Base-by-base conservation (phyloP, 2,797 vertebrate genomes). In the Gastrophryne carolinensis region DNA sequence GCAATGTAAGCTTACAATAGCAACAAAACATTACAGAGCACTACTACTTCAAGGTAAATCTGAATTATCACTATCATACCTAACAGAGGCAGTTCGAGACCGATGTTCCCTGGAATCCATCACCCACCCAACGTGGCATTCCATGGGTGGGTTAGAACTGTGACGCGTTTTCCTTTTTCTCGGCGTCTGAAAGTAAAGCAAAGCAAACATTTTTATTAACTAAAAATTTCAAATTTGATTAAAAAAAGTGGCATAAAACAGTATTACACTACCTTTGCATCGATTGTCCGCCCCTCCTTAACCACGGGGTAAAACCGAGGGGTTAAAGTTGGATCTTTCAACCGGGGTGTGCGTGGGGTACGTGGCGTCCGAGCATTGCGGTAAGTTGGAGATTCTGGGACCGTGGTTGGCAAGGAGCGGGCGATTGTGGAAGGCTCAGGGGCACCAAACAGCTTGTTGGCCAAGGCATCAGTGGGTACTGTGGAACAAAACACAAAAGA, bases 71-170 rank as follows among this genome's bases (percentile, higher is more conserved):
- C n/a, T 39, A 2, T 0, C 0, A 37, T 82, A 99, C 97, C 97
- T 98, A 87, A 98, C 95, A 0, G 98, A 98, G 65, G 97, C 94
- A 0, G 97, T 98, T 23, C 97, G 90, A 17, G 97, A 97, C 49
- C 96, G 91, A 81, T 98, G 98, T 80, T 99, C 98, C 52, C 98
- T 89, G 11, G 98, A 98, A 84, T 99, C 98, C 98, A 99, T 99
- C 82, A 99, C 97, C 98, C 98, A 99, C 81, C 98, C 98, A 2
- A 99, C 97, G 0, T 99, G 98, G 80, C 95, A 97, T 87, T 99
- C 98, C 93, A 98, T 89, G 0, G 98, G 98, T 0, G 98, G 98
- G 83, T 99, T 99, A 0, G 98, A 98, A 87, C 98, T 99, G 89
- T 99, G 98, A 37, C 98, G 90, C 0, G 98, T 99, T 92, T 99